These are phyloP conservation scores for Anomalospiza imberbis DNA, from an alignment of 2,797 vertebrate genomes.

Conservation along the genomic window DNA sequence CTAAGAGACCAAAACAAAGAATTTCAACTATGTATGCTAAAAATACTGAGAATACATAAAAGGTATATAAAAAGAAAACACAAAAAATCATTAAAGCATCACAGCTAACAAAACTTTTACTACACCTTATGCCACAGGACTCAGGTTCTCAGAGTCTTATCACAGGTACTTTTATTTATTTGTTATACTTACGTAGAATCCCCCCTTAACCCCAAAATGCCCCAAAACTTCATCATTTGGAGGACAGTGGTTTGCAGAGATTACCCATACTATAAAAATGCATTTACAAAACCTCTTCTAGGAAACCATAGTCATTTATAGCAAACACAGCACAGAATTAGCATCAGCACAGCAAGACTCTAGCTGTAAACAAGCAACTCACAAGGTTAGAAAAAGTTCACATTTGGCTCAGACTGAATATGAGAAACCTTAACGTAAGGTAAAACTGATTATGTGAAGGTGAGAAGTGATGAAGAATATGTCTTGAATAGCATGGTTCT, in stretches of 20 bases:
- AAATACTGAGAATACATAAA: background rate
- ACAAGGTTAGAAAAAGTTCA: background rate
- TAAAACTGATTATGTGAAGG: background rate
- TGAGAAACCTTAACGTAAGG: background rate
- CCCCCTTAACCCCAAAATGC: background rate
- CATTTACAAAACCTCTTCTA: background rate
- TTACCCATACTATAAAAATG: background rate
- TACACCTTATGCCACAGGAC: background rate
- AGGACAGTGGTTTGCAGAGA: background rate
- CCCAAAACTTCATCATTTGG: background rate
- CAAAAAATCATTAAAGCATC: background rate
- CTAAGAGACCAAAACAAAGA: background rate
- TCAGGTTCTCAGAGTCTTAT: background rate
- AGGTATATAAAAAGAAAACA: background rate
- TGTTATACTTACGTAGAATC: background rate
- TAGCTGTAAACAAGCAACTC: background rate
- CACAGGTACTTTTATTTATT: background rate
- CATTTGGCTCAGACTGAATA: background rate
- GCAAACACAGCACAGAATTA: background rate
- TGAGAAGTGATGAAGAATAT: background rate
- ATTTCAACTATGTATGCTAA: background rate
- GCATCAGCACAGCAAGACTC: background rate
- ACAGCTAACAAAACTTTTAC: background rate
- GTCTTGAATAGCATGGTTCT: background rate
- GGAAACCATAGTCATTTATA: background rate